Conservation (phyloP, 2,797 vertebrate genomes). For the Bradypus variegatus region DNA sequence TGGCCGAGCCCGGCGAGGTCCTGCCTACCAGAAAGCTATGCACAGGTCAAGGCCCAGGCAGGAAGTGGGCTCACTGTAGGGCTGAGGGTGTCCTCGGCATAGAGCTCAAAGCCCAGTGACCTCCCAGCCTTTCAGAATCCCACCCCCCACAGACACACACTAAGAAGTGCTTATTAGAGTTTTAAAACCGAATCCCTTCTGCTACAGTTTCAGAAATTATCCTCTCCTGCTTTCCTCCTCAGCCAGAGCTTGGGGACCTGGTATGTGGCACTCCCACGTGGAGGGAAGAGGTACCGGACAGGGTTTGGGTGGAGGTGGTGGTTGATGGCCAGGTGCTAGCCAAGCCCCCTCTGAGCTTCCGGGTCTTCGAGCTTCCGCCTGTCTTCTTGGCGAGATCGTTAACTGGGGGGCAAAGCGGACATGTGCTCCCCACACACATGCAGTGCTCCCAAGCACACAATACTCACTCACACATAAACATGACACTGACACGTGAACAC, state of each 20-base stretch:
- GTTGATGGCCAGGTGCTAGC: neutral
- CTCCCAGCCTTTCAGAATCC: too few relatives aligned
- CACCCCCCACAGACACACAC: neutral
- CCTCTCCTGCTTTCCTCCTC: neutral
- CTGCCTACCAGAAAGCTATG: neutral
- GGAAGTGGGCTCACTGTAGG: neutral
- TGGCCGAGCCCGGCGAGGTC: neutral
- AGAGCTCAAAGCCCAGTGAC: neutral
- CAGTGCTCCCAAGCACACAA: neutral
- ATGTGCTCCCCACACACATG: too few relatives aligned
- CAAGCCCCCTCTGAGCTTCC: neutral
- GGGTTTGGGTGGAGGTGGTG: neutral
- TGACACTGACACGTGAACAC: too few relatives aligned
- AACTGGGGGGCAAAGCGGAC: neutral
- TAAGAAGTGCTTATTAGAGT: neutral
- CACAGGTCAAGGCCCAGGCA: neutral
- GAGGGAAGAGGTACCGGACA: too few relatives aligned
- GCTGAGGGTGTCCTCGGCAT: neutral
- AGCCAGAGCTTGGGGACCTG: neutral
- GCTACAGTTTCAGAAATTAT: neutral
- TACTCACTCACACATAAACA: neutral
- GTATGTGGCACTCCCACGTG: rapidly evolving
- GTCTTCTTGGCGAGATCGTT: neutral
- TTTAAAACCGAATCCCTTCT: neutral
- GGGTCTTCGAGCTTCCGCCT: neutral